These are phyloP conservation scores for Carassius auratus DNA, from an alignment of 2,113 vertebrate genomes.

Conservation along the genomic window DNA sequence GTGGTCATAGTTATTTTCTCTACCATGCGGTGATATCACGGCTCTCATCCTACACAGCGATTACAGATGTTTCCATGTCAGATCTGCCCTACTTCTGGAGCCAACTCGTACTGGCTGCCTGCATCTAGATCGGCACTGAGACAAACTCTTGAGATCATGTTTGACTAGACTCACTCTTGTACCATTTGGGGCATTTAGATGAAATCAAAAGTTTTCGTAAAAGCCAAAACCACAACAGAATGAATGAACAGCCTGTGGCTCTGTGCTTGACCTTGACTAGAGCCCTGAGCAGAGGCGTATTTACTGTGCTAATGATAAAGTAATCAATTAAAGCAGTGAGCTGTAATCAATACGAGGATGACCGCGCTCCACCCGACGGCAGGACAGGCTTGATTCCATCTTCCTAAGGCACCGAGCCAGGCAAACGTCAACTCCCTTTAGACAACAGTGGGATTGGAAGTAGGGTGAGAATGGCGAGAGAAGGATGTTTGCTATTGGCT, in stretches of 20 bases:
- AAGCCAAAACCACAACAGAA: not conserved
- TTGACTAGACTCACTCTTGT: not conserved
- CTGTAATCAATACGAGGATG: constrained; percentile 37
- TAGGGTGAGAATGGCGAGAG: constrained; percentile 21
- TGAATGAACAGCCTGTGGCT: not conserved
- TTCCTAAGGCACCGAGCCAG: not conserved
- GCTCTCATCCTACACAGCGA: too few relatives aligned
- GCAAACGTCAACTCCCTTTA: not conserved
- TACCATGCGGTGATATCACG: too few relatives aligned
- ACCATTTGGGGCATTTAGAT: too few relatives aligned
- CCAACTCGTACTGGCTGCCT: too few relatives aligned
- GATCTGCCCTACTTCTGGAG: too few relatives aligned
- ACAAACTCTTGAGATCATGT: too few relatives aligned
- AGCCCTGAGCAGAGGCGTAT: constrained; percentile 29
- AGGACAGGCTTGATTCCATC: not conserved
- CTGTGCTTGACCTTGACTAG: constrained; percentile 33
- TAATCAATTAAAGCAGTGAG: constrained; percentile 39
- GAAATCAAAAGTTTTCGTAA: too few relatives aligned
- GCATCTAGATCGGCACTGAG: too few relatives aligned
- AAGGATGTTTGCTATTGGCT: not conserved
- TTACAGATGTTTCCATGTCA: too few relatives aligned
- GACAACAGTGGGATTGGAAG: not conserved
- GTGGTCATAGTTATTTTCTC: too few relatives aligned
- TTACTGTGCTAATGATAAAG: constrained; percentile 32
- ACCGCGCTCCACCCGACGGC: not conserved